Percentiles rank a stretch among this genome's conserved stretches.
Evolutionary conservation across 1,140 invertebrate genomes (phyloP).

Genomic region (Gonatopus flavifemur): DNA sequence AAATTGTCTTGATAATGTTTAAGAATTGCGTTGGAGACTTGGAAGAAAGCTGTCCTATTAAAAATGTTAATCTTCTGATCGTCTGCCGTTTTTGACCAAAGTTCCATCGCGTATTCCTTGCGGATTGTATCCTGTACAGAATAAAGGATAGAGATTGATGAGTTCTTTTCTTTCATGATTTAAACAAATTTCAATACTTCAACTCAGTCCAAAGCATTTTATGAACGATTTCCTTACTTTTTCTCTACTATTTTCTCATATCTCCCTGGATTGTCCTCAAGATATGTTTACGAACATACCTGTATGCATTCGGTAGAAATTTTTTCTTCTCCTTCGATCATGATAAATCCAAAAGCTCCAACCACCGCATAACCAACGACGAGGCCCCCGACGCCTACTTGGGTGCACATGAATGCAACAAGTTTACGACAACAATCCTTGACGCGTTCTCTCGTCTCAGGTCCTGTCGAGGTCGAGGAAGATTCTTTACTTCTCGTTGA

Average conservation of each 20-base stretch:
- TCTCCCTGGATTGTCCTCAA: too few relatives aligned
- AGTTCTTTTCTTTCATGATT: too few relatives aligned
- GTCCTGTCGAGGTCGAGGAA: slow-evolving; percentile 66
- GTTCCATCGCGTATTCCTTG: slow-evolving; percentile 57
- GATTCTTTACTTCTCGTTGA: slow-evolving; percentile 69
- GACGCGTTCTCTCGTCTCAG: slow-evolving; percentile 70
- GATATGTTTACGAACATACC: too few relatives aligned
- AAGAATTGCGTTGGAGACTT: slow-evolving; percentile 68
- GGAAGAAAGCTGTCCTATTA: slow-evolving; percentile 71
- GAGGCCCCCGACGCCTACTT: slow-evolving; percentile 91
- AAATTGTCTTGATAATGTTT: slow-evolving; percentile 73
- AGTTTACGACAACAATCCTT: slow-evolving; percentile 83
- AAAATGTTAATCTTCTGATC: slow-evolving; percentile 68
- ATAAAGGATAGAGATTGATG: too few relatives aligned
- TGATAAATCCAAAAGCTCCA: slow-evolving; percentile 89
- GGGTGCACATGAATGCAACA: slow-evolving; percentile 88
- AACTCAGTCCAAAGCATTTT: too few relatives aligned
- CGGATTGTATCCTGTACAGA: slow-evolving; percentile 52
- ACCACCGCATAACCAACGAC: slow-evolving; percentile 94
- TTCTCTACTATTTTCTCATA: too few relatives aligned
- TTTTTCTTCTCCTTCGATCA: slow-evolving; percentile 79
- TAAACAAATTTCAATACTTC: too few relatives aligned
- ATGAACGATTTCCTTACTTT: too few relatives aligned
- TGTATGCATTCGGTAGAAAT: slow-evolving; percentile 58
- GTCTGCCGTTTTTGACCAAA: slow-evolving; percentile 75